phyloP scores from a whole-genome alignment of 2,888 invertebrate genomes.

The Drosophila fungiperda region DNA sequence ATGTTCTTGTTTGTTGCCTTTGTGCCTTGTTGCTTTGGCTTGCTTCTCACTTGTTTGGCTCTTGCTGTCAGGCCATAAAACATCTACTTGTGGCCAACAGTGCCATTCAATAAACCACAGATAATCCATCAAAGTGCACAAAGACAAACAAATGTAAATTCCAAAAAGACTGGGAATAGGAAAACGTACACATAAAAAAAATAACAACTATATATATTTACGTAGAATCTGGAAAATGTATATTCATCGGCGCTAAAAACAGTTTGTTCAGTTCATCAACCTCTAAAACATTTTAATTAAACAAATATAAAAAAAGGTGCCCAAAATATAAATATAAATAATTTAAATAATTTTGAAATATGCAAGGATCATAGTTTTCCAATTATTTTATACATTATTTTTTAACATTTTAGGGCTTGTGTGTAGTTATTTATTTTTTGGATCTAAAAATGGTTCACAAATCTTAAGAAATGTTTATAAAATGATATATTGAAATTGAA shows the following conservation, averaged over 20 bases:
- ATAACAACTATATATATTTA: background rate
- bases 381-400: too few species aligned
- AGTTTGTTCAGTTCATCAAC: background rate
- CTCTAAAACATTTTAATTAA: background rate
- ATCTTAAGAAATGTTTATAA: background rate
- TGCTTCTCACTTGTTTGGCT: slow-evolving; percentile 7
- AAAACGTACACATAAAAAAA: background rate
- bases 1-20: background rate
- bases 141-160: slow-evolving; percentile 47
- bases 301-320: background rate
- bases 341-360: background rate
- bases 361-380: background rate
- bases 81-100: slow-evolving; percentile 40
- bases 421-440: background rate
- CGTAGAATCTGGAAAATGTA: background rate
- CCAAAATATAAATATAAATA: background rate
- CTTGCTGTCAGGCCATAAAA: slow-evolving; percentile 40
- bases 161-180: background rate
- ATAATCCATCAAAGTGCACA: slow-evolving; percentile 56
- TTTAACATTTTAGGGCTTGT: background rate
- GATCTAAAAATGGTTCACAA: background rate
- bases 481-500: background rate
- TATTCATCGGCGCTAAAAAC: background rate
- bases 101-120: slow-evolving; percentile 42
- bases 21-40: slow-evolving; percentile 18